Conservation (phyloP, 2,113 vertebrate species). For the Ageneiosus marmoratus region DNA sequence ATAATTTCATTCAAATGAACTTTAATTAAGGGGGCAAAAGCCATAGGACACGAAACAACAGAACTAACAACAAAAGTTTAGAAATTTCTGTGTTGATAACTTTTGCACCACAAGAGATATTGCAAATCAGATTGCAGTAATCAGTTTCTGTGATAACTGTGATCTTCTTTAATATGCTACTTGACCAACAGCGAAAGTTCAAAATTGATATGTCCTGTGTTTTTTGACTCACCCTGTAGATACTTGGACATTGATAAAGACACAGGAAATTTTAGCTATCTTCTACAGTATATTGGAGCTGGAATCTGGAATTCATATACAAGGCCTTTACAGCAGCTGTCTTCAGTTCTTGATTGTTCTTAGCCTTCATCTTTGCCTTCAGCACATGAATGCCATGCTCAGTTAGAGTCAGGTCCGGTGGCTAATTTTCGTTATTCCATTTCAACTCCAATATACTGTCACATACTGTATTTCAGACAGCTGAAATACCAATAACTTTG, state of each 20-base stretch:
- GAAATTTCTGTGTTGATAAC: no score
- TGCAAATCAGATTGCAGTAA: no score
- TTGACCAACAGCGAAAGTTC: no score
- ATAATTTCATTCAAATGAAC: no score
- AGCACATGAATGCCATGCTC: background rate
- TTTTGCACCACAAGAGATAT: no score
- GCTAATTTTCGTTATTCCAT: background rate
- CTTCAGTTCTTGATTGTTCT: background rate
- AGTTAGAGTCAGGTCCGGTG: background rate
- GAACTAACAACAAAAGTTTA: no score
- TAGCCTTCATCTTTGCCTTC: background rate
- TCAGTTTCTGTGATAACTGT: no score
- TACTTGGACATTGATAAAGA: background rate
- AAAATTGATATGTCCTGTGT: no score
- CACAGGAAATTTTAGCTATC: background rate
- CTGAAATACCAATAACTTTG: background rate
- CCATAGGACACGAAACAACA: no score
- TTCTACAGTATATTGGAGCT: background rate
- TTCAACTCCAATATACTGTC: background rate
- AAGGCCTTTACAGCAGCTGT: background rate
- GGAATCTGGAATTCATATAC: background rate
- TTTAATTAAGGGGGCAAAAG: no score
- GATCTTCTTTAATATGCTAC: no score
- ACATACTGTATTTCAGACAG: no score
- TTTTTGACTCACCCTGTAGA: background rate